phyloP scores from a whole-genome alignment of 2,797 vertebrate species.

The Harpagifer antarcticus region DNA sequence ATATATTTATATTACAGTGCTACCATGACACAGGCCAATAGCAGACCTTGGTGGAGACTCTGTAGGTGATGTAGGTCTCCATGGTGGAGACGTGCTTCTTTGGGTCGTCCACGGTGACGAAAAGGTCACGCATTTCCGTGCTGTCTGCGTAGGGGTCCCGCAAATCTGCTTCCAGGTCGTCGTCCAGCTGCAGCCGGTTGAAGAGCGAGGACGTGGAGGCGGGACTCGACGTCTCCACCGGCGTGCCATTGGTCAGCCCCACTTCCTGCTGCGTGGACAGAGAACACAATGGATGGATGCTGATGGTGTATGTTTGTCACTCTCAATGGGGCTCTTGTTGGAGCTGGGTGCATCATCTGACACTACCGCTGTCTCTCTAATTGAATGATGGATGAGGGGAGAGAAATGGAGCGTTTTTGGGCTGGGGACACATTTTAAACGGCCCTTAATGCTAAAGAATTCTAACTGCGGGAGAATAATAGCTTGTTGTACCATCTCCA shows the following conservation, averaged over 20 bases:
- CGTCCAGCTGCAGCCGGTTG: constrained; percentile 94
- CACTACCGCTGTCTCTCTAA: constrained; percentile 25
- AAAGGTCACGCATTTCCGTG: constrained; percentile 91
- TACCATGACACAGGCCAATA: constrained; percentile 24
- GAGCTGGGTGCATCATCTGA: constrained; percentile 40
- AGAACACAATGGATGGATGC: constrained; percentile 7
- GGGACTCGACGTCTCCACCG: constrained; percentile 92
- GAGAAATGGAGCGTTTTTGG: constrained; percentile 23
- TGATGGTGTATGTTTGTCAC: constrained; percentile 30
- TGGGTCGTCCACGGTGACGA: constrained; percentile 96
- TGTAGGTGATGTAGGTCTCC: constrained; percentile 99
- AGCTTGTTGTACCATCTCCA: not conserved
- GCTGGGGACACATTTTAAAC: constrained; percentile 3
- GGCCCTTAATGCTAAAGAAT: not conserved
- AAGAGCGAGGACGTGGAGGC: constrained; percentile 94
- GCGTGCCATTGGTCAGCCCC: constrained; percentile 93
- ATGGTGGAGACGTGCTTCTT: constrained; percentile 98
- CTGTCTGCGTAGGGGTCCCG: constrained; percentile 89
- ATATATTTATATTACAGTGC: not conserved
- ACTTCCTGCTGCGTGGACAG: constrained; percentile 86
- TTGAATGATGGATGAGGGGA: constrained; percentile 32
- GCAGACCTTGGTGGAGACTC: constrained; percentile 95
- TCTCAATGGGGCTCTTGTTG: constrained; percentile 68
- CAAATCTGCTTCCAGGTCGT: constrained; percentile 90
- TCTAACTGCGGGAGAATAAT: not conserved